Base-by-base conservation (phyloP, 2,888 invertebrate genomes). In the Nesidiocoris tenuis region DNA sequence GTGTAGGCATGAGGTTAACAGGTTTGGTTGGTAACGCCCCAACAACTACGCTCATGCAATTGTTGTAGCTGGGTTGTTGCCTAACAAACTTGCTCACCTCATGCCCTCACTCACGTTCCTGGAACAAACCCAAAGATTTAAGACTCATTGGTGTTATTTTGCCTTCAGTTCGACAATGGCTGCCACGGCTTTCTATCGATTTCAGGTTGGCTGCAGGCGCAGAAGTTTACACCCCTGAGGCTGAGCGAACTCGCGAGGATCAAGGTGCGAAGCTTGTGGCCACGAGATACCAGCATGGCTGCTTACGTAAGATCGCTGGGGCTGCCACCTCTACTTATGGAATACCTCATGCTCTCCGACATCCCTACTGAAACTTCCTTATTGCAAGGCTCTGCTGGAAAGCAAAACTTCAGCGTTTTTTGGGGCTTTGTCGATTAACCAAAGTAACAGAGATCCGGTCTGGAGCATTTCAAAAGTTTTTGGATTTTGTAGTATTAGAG, bases 221-320 rank as follows among this genome's bases (percentile, higher is more conserved):
- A 74, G 23, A 76, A 77, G 39, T 75, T 57, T 59, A 76, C 74
- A 18, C 78, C 78, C 0, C 59, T 79, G 12, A 65, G 75, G 16
- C 75, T 79, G 9, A 65, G 70, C 2, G 78, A 79, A 63, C 54
- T 79, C 56, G 68, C 76, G 19, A 61, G 79, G 9, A 79, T 79
- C 54, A 71, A 21, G 16, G 61, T 79, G 1, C 75, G 78, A n/a
- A 63, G 24, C 17, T 19, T 67, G 59, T 65, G 68, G 66, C 65
- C 72, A 1, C 65, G 61, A 2, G 7, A 39, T 7, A 18, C 25
- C 66, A 21, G 72, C 55, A 66, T 76, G 66, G 56, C 65, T 5
- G 23, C 21, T 56, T 72, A 74, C 21, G 67, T 74, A 0, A 22
- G 59, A 17, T 74, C 76, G 0, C 61, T 76, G 0, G 74, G 61